Conservation (phyloP, 2,113 vertebrate species). For the Clarias batrachus region DNA sequence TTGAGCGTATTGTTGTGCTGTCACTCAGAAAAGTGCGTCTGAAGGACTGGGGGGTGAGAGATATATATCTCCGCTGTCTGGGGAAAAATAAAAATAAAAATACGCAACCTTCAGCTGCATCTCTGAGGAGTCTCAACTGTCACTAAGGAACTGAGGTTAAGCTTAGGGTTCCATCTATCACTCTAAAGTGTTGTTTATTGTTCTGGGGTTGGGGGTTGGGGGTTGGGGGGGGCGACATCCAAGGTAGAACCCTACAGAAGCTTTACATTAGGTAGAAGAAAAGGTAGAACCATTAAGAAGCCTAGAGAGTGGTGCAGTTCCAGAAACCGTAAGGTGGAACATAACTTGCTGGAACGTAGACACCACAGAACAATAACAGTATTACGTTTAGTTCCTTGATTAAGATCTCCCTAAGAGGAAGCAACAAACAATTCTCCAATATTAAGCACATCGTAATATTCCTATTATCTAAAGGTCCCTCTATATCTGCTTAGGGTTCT, state of each 20-base stretch:
- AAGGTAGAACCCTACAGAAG: not conserved
- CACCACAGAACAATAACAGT: too few relatives aligned
- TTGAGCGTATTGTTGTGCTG: not conserved
- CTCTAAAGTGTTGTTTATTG: not conserved
- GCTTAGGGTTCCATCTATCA: not conserved
- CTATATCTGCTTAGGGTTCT: too few relatives aligned
- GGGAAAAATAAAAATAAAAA: not conserved
- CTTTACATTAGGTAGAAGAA: not conserved
- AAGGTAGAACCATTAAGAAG: not conserved
- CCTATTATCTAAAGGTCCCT: too few relatives aligned
- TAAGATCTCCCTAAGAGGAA: too few relatives aligned
- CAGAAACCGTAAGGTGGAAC: not conserved
- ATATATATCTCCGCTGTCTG: conserved; percentile 19
- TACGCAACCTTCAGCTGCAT: conserved; percentile 7
- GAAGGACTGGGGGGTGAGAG: conserved; percentile 2
- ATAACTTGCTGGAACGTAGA: not conserved
- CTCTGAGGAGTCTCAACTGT: not conserved
- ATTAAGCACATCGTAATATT: too few relatives aligned
- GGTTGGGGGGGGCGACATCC: too few relatives aligned
- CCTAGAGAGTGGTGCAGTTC: not conserved
- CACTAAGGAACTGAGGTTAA: not conserved
- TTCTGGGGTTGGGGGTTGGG: too few relatives aligned
- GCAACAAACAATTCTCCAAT: too few relatives aligned
- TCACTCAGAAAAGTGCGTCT: conserved; percentile 4
- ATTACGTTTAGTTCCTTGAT: too few relatives aligned